Evolutionary conservation across 2,888 invertebrate genomes (phyloP), one percentile per base, ranked within the genome.

Genomic region (Drosophila sordidula): DNA sequence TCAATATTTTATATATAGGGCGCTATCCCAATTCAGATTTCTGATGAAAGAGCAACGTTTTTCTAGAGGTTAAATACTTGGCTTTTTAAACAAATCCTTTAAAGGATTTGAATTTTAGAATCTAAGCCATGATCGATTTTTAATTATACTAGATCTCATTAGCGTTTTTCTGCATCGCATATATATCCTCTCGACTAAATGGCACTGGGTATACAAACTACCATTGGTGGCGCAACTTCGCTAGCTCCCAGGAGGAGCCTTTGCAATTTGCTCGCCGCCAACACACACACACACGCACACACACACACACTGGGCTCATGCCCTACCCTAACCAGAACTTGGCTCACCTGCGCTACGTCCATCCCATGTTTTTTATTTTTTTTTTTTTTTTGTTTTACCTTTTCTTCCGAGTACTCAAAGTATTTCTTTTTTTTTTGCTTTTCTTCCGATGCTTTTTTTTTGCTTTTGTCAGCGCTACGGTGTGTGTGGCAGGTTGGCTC

Each of bases 241-340:
- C 59, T 38, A 9, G 52, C 59, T 78, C 79, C 78, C 78, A 42
- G 42, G 79, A 74, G 75, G 44, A 78, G 75, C 63, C 79, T 69
- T 57, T 61, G 64, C 79, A 75, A 75, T 75, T 78, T 78, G 75
- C 49, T 78, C 25, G 44, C 45, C 34, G 44, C 46, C 57, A 45
- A 58, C 61, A 29, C 64, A 57, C 36, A 44, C 36, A 16, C 26
- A 8, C 49, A 29, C 29, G 25, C 25, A 50, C 18, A 42, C 45
- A 36, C 6, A 18, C 6, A 36, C 12, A 14, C 8, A 18, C 18
- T 18, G 44, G 25, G 57, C 25, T 14, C 52, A 36, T 16, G 25
- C n/a, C 12, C 11, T 11, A 4, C 41, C 11, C 18, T 39, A 42
- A 58, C 46, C 55, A 46, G 38, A 64, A 62, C 47, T 57, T 56